These are phyloP conservation scores for Drosophila lowei DNA, from an alignment of 1,140 invertebrate genomes.

Conservation along the genomic window DNA sequence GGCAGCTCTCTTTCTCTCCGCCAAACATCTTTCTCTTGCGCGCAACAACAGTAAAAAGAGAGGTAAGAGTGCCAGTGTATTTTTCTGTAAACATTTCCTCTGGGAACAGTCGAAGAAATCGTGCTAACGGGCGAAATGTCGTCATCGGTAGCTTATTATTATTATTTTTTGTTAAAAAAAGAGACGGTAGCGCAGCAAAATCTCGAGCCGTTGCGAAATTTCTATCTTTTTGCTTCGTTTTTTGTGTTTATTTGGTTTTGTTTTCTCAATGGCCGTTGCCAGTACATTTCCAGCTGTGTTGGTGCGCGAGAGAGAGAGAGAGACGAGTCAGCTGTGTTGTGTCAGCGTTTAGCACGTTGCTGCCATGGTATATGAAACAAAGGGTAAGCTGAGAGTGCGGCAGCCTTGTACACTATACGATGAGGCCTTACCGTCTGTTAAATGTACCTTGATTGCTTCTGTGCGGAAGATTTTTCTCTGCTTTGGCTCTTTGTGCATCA, in stretches of 20 bases:
- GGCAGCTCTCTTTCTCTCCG: constrained; percentile 19
- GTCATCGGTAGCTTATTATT: constrained; percentile 56
- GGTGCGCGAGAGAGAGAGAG: constrained; percentile 27
- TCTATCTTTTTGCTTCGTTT: constrained; percentile 60
- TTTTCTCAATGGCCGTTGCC: constrained; percentile 49
- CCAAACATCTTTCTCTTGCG: constrained; percentile 9
- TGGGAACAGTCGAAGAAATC: constrained; percentile 17
- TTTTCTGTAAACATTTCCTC: constrained; percentile 14
- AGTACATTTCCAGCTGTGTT: constrained; percentile 42
- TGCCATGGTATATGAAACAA: constrained; percentile 2
- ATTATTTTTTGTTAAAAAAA: constrained; percentile 37
- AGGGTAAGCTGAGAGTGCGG: too few relatives aligned
- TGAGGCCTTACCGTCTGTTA: too few relatives aligned
- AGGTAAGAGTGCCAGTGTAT: constrained; percentile 28
- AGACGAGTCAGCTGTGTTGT: constrained; percentile 62
- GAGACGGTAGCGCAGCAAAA: constrained; percentile 36
- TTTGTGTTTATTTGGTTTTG: constrained; percentile 51
- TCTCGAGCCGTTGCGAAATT: constrained; percentile 65
- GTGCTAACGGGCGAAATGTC: constrained; percentile 57
- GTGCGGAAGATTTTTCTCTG: too few relatives aligned
- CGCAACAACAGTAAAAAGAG: constrained; percentile 21
- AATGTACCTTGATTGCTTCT: too few relatives aligned
- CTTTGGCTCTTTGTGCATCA: too few relatives aligned
- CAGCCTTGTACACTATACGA: too few relatives aligned
- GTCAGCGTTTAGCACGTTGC: constrained; percentile 59